Evolutionary conservation across 2,113 vertebrate species (phyloP).

Genomic region (Neodontobutis hainanensis): DNA sequence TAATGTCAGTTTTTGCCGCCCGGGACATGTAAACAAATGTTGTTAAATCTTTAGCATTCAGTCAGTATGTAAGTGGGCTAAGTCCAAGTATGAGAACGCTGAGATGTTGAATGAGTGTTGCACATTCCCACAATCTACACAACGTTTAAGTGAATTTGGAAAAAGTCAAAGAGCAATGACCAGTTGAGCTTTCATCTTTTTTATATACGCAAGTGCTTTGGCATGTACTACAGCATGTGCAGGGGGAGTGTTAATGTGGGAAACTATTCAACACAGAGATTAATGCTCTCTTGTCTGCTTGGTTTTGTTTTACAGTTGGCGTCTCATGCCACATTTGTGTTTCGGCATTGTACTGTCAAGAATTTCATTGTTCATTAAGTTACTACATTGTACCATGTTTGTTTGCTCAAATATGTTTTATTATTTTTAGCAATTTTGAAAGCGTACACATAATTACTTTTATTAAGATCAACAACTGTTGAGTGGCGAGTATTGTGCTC

Average conservation of each 20-base stretch:
- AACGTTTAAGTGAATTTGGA: slow-evolving; percentile 36
- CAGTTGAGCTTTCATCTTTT: slow-evolving; percentile 45
- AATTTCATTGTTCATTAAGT: neutral
- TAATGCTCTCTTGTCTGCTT: slow-evolving; percentile 45
- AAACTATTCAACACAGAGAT: slow-evolving; percentile 65
- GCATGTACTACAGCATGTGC: slow-evolving; percentile 47
- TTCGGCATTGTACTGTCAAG: neutral
- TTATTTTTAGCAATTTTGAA: slow-evolving; percentile 11
- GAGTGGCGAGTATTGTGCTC: slow-evolving; percentile 2
- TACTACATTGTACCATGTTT: slow-evolving; percentile 1
- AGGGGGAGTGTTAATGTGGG: slow-evolving; percentile 65
- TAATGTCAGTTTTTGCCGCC: slow-evolving; percentile 31
- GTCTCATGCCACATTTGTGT: slow-evolving; percentile 53
- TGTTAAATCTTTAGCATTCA: slow-evolving; percentile 22
- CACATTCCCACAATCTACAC: slow-evolving; percentile 33
- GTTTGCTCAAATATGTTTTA: slow-evolving; percentile 11
- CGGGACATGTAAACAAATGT: slow-evolving; percentile 35
- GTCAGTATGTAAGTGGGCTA: neutral
- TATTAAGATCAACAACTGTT: slow-evolving; percentile 20
- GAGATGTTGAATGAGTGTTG: slow-evolving; percentile 17
- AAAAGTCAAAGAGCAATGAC: slow-evolving; percentile 47
- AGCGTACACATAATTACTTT: slow-evolving; percentile 10
- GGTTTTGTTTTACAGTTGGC: slow-evolving; percentile 56
- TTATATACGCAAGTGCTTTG: slow-evolving; percentile 26
- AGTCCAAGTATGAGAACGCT: slow-evolving; percentile 7